Conservation (phyloP, 92 coral and sea anemone species). For the Zoanthus sansibaricus region DNA sequence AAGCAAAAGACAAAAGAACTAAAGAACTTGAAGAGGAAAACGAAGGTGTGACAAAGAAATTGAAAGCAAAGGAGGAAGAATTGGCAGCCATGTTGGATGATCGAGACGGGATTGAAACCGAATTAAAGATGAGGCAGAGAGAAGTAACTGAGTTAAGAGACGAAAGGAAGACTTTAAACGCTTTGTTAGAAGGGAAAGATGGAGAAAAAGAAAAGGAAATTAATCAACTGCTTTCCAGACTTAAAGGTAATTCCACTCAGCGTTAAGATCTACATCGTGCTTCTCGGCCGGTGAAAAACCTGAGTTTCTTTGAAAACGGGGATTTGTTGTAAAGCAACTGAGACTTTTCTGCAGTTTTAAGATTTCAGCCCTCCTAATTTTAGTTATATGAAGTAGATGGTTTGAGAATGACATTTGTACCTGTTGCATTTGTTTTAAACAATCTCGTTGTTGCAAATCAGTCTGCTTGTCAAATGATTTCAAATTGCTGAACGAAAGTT, state of each 20-base stretch:
- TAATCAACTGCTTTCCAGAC: slow-evolving; percentile 85
- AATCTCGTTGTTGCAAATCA: no score
- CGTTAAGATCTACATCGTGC: not conserved
- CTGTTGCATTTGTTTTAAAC: no score
- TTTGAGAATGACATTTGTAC: no score
- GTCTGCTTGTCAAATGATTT: no score
- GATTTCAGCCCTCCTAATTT: no score
- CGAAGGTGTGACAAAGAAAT: slow-evolving; percentile 18
- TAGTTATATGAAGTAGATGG: no score
- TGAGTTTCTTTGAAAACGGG: not conserved
- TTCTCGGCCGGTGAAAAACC: no score
- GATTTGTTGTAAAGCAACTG: no score
- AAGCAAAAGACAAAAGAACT: slow-evolving; percentile 80
- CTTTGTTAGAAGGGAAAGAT: slow-evolving; percentile 87
- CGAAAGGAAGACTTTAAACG: slow-evolving; percentile 81
- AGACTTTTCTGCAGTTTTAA: no score
- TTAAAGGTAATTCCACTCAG: slow-evolving; percentile 75
- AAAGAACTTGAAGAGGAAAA: slow-evolving; percentile 81
- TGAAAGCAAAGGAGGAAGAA: slow-evolving; percentile 81
- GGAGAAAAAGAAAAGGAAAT: slow-evolving; percentile 94
- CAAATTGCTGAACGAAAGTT: no score
- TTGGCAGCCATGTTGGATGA: slow-evolving; percentile 91
- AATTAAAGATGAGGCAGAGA: slow-evolving; percentile 78
- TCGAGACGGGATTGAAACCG: slow-evolving; percentile 75
- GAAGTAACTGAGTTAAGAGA: slow-evolving; percentile 83